phyloP scores from a whole-genome alignment of 2,888 invertebrate genomes.

The Allacma fusca region DNA sequence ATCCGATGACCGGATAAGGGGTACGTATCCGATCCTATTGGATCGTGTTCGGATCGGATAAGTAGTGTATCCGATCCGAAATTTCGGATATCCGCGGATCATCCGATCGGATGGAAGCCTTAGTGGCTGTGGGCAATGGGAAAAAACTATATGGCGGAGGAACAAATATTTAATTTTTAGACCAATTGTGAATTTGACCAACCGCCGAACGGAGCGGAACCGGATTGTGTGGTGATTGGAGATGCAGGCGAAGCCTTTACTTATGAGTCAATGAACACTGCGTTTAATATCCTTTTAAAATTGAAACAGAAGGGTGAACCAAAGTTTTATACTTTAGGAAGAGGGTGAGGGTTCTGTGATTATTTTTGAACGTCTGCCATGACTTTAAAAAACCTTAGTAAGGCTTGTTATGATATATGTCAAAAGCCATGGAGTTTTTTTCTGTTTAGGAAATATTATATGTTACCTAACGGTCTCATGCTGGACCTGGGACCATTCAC shows the following conservation, averaged over 20 bases:
- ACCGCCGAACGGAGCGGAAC: slow-evolving; percentile 64
- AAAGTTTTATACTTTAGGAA: slow-evolving; percentile 64
- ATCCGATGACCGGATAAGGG: no score
- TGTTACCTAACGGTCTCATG: slow-evolving; percentile 66
- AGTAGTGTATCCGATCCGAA: no score
- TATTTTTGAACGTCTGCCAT: no score
- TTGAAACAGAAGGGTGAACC: slow-evolving; percentile 56
- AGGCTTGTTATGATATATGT: no score
- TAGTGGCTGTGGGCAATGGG: no score
- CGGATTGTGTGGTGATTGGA: slow-evolving; percentile 70
- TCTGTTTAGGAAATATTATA: slow-evolving; percentile 67
- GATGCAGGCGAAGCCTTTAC: slow-evolving; percentile 68
- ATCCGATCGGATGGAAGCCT: no score
- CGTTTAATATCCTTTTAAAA: slow-evolving; percentile 65
- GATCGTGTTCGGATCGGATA: no score
- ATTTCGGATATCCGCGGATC: no score
- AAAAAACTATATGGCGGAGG: slow-evolving; percentile 17
- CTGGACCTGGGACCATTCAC: slow-evolving; percentile 69
- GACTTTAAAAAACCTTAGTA: no score
- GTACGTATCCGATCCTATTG: no score
- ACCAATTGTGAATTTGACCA: slow-evolving; percentile 66
- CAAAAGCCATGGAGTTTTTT: background rate
- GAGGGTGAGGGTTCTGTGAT: no score
- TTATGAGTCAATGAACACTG: slow-evolving; percentile 67
- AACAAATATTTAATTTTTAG: slow-evolving; percentile 61